These are phyloP conservation scores for Hemiprocne comata DNA, from an alignment of 2,113 vertebrate genomes.

Conservation along the genomic window DNA sequence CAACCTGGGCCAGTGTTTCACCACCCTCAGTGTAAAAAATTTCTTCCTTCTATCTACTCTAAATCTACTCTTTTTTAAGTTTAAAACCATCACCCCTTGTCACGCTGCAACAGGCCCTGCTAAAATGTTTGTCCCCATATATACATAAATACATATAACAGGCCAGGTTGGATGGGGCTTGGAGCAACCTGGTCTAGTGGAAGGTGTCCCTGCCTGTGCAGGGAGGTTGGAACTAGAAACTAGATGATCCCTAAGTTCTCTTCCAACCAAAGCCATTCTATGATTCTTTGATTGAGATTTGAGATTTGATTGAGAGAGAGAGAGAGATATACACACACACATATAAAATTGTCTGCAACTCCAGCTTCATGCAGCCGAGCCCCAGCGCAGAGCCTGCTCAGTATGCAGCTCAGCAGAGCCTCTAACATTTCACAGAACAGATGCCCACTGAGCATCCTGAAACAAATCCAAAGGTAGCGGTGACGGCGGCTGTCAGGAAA, in stretches of 20 bases:
- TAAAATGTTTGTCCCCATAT: too few relatives aligned
- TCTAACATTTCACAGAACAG: conserved; percentile 17
- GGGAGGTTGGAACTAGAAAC: not conserved
- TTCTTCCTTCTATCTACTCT: too few relatives aligned
- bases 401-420: conserved; percentile 30
- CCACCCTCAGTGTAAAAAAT: too few relatives aligned
- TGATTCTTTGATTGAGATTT: too few relatives aligned
- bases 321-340: too few relatives aligned
- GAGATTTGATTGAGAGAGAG: too few relatives aligned
- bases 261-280: not conserved
- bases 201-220: not conserved
- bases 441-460: conserved; percentile 62
- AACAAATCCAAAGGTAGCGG: conserved; percentile 30
- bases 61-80: too few relatives aligned
- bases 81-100: too few relatives aligned
- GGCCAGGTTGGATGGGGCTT: not conserved
- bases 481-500: conserved; percentile 51
- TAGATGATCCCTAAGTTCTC: not conserved
- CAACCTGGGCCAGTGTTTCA: too few relatives aligned
- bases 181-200: not conserved
- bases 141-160: not conserved
- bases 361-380: not conserved
- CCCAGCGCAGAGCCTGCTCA: not conserved
- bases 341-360: not conserved
- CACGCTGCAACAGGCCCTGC: too few relatives aligned